A percentile compares a stretch with the other conserved stretches of the same genome.
phyloP scores from a whole-genome alignment of 2,888 invertebrate species.

The Hemaris fuciformis region DNA sequence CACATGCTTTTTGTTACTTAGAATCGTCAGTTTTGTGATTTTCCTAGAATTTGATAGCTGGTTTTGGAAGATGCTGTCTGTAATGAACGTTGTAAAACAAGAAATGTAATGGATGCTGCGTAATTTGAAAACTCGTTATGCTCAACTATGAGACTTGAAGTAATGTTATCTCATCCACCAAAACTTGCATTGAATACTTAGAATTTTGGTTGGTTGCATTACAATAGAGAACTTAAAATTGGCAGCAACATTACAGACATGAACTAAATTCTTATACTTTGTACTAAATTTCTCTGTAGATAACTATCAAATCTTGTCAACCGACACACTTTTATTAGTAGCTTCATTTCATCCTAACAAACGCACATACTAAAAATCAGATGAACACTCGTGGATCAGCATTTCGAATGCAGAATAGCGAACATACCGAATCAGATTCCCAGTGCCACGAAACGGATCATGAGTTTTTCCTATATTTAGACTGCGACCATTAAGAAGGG shows the following conservation, averaged over 20 bases:
- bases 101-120: constrained; percentile 4
- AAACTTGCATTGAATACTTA: background rate
- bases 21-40: constrained; percentile 4
- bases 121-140: constrained; percentile 16
- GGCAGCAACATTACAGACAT: background rate
- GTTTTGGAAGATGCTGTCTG: constrained; percentile 9
- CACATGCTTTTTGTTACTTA: constrained; percentile 19
- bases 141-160: constrained; percentile 6
- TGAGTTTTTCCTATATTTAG: constrained; percentile 27
- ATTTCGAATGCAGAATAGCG: background rate
- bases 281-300: too few species aligned
- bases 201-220: background rate
- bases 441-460: constrained; percentile 22
- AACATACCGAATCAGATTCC: background rate
- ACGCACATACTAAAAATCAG: too few species aligned
- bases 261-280: background rate
- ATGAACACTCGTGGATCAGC: too few species aligned
- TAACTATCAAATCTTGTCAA: too few species aligned
- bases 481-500: constrained; percentile 25
- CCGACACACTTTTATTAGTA: too few species aligned
- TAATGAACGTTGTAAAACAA: background rate
- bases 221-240: background rate
- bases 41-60: constrained; percentile 14
- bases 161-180: background rate
- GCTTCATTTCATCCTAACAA: too few species aligned